These are phyloP conservation scores for Phocoena phocoena DNA, from an alignment of 2,113 vertebrate genomes.

Conservation along the genomic window DNA sequence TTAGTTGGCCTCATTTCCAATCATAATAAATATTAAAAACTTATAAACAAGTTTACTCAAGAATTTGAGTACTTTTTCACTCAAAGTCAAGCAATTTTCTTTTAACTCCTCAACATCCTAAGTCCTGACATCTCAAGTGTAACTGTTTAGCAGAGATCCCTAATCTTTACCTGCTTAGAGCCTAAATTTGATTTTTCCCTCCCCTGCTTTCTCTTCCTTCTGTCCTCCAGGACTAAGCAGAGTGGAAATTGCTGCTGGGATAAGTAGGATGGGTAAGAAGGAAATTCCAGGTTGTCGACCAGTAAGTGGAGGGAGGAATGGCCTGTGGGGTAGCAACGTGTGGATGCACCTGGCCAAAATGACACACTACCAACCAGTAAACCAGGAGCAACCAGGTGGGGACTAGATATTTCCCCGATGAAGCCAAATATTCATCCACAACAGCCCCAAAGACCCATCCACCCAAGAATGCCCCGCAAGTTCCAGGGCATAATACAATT, in stretches of 20 bases:
- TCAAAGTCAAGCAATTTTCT: slow-evolving; percentile 25
- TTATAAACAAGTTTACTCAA: not conserved
- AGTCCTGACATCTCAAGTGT: not conserved
- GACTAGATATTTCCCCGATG: not conserved
- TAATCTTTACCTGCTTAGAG: not conserved
- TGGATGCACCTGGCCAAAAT: not conserved
- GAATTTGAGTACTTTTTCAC: not conserved
- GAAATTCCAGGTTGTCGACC: not conserved
- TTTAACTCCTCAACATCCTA: not conserved
- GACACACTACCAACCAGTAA: not conserved
- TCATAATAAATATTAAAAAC: too few species aligned
- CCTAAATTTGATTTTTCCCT: not conserved
- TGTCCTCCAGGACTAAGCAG: not conserved
- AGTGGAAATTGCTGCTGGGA: not conserved
- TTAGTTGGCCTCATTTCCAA: not conserved
- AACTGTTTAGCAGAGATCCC: not conserved
- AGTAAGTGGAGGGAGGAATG: not conserved
- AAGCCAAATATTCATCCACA: not conserved
- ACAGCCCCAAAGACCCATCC: not conserved
- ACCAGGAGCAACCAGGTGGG: not conserved
- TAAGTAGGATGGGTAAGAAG: not conserved
- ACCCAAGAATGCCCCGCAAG: not conserved
- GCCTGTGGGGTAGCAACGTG: not conserved
- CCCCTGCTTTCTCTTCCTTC: not conserved
- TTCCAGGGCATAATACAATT: not conserved